Evolutionary conservation across 2,888 invertebrate species (phyloP).

Genomic region (Nycteola revayana): DNA sequence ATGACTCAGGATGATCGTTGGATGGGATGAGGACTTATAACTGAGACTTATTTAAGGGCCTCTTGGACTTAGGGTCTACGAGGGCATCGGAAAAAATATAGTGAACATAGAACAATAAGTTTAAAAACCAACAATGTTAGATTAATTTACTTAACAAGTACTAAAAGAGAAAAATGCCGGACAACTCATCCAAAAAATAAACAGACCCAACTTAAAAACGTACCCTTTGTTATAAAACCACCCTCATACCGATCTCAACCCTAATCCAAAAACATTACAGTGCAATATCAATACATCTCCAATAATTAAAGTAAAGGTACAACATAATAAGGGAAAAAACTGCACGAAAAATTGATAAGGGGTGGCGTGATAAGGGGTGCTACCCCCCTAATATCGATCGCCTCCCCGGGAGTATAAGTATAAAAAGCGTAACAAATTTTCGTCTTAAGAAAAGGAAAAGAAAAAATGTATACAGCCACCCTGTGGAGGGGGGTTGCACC

Average conservation of each 20-base stretch:
- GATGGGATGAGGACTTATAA: too few relatives aligned
- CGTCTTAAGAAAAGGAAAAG: slow-evolving; percentile 82
- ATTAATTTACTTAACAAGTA: too few relatives aligned
- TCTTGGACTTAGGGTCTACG: too few relatives aligned
- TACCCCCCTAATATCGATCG: slow-evolving; percentile 65
- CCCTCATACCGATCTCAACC: slow-evolving; percentile 18
- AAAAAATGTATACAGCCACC: slow-evolving; percentile 81
- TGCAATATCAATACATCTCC: slow-evolving; percentile 34
- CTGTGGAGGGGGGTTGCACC: slow-evolving; percentile 41
- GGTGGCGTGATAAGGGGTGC: slow-evolving; percentile 64
- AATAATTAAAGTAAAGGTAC: slow-evolving; percentile 56
- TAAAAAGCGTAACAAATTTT: slow-evolving; percentile 83
- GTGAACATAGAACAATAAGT: too few relatives aligned
- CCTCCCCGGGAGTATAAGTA: slow-evolving; percentile 70
- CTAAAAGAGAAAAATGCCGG: too few relatives aligned
- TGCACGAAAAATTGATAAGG: slow-evolving; percentile 80
- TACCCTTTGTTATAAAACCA: slow-evolving; percentile 7
- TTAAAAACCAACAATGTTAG: too few relatives aligned
- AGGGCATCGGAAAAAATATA: too few relatives aligned
- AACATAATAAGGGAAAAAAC: slow-evolving; percentile 62
- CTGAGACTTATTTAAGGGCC: too few relatives aligned
- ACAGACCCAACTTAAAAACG: not conserved
- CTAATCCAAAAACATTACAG: slow-evolving; percentile 17
- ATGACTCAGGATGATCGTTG: too few relatives aligned
- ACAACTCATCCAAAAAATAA: too few relatives aligned